Evolutionary conservation across 2,888 invertebrate species (phyloP).

Genomic region (Hipparchia sbordonii): DNA sequence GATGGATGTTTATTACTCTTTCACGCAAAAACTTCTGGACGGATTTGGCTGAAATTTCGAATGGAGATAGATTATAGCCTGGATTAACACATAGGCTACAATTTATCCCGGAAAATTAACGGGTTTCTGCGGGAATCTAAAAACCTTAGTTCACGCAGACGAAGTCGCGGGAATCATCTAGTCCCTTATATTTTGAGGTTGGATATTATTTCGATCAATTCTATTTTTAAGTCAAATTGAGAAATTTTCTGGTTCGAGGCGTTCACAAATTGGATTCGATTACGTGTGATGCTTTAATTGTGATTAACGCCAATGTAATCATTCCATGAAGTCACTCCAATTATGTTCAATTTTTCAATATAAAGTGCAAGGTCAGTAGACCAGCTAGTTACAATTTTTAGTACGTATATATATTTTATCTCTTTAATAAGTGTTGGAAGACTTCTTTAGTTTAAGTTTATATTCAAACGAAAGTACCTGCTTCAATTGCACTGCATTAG

Average conservation of each 20-base stretch:
- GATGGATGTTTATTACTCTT: no score
- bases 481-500: slow-evolving; percentile 66
- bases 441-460: no score
- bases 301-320: slow-evolving; percentile 7
- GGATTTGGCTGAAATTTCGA: no score
- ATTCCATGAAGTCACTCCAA: slow-evolving; percentile 17
- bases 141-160: no score
- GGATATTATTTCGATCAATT: no score
- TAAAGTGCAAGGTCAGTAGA: not conserved
- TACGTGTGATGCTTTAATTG: not conserved
- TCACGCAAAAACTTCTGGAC: no score
- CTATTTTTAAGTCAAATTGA: not conserved
- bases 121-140: no score
- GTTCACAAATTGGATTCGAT: not conserved
- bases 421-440: no score
- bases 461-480: slow-evolving; percentile 53
- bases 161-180: no score
- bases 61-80: no score
- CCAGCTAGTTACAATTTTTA: not conserved
- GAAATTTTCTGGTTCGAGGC: not conserved
- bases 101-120: no score
- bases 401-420: not conserved
- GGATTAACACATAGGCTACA: no score
- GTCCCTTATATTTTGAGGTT: not conserved
- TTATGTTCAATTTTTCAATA: slow-evolving; percentile 8